Conservation (phyloP, 2,888 invertebrate species). For the Heliconius cydno region DNA sequence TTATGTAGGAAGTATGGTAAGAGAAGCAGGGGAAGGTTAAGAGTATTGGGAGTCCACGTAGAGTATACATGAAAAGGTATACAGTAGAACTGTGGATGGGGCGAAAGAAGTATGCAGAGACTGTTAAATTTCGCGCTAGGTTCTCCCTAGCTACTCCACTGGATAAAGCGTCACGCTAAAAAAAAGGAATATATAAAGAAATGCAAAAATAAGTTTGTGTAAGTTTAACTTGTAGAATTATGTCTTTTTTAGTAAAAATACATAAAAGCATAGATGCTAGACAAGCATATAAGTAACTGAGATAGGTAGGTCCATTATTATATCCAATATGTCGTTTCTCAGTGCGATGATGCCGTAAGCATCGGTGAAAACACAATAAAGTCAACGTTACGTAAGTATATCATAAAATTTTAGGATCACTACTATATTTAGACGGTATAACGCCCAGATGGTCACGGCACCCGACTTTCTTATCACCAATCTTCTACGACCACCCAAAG, state of each 20-base stretch:
- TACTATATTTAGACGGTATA: conserved; percentile 77
- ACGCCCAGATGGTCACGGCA: conserved; percentile 79
- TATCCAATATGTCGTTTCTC: neutral
- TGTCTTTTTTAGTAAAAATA: neutral
- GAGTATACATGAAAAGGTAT: too few relatives aligned
- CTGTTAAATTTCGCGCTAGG: too few relatives aligned
- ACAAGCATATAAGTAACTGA: neutral
- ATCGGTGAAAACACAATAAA: conserved; percentile 28
- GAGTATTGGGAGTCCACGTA: too few relatives aligned
- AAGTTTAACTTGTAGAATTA: neutral
- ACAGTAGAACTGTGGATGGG: too few relatives aligned
- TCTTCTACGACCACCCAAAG: conserved; percentile 67
- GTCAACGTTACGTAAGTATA: conserved; percentile 64
- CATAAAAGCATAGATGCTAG: neutral
- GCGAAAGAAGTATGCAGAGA: too few relatives aligned
- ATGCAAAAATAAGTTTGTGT: too few relatives aligned
- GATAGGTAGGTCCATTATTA: neutral
- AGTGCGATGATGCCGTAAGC: conserved; percentile 1
- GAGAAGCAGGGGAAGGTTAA: too few relatives aligned
- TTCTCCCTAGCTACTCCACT: too few relatives aligned
- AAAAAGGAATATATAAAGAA: too few relatives aligned
- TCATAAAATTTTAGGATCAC: conserved; percentile 74
- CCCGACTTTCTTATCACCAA: conserved; percentile 79
- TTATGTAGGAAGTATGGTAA: too few relatives aligned
- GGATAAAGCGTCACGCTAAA: too few relatives aligned